Evolutionary conservation across 2,888 invertebrate genomes (phyloP), one percentile per base, ranked within the genome.

Genomic region (Orthosia cruda): DNA sequence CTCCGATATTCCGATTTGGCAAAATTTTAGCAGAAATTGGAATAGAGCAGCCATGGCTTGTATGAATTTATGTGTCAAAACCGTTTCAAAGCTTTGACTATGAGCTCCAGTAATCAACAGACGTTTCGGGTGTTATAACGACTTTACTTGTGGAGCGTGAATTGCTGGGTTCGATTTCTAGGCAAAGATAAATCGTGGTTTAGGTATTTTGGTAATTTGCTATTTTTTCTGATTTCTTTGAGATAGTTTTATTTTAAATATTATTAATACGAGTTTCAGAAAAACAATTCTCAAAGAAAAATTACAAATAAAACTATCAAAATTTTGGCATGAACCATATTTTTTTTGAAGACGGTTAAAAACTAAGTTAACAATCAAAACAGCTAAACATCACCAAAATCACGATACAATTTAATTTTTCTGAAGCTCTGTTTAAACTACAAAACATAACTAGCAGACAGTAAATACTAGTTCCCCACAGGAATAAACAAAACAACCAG

Each of bases 51-150:
- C 32, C 50, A 18, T 18, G 32, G 23, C 7, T 74, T 57, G 9
- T 58, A 80, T 63, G 58, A 64, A 73, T 63, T 64, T 64, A 63
- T 54, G 80, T 52, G n/a, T 74, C 58, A 79, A 47, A 62, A 62
- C 26, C 3, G 50, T 18, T 78, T 54, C 68, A 58, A 58, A 77
- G 70, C 57, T 76, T 80, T 61, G 76, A 73, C 49, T 52, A 47
- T 20, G 45, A 79, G 61, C 45, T 62, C 3, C 50, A 26, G n/a
- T 23, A 47, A 52, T n/a, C 18, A 40, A 23, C 54, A 9, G 7
- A 62, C n/a, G 40, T 13, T 62, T 45, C 18, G 7, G 15, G 54
- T 16, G 54, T 20, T 23, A n/a, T 11, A 40, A 52, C 26, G 49
- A 12, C 12, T 15, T n/a, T 13, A 5, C 9, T 23, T 54, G 12